Percentiles rank a stretch among this genome's conserved stretches.
phyloP scores from a whole-genome alignment of 2,888 invertebrate genomes.

The Patella pellucida region DNA sequence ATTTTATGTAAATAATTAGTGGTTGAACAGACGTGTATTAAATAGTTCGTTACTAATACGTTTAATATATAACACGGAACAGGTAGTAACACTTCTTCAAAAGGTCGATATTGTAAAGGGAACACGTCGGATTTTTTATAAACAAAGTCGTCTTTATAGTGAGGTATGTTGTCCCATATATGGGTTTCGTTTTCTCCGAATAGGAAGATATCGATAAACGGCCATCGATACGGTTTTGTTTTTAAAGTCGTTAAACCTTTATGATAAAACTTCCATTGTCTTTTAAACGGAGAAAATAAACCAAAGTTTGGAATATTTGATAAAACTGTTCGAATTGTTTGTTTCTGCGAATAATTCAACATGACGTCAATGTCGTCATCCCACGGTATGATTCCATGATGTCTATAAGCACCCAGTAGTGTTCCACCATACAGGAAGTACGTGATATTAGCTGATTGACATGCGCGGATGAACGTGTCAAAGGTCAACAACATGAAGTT shows the following conservation, averaged over 20 bases:
- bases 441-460: slow-evolving; percentile 28
- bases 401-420: slow-evolving; percentile 48
- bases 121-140: slow-evolving; percentile 32
- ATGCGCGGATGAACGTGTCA: slow-evolving; percentile 32
- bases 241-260: slow-evolving; percentile 31
- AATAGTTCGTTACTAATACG: slow-evolving; percentile 23
- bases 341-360: slow-evolving; percentile 34
- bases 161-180: slow-evolving; percentile 37
- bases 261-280: slow-evolving; percentile 53
- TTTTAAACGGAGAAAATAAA: slow-evolving; percentile 27
- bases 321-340: slow-evolving; percentile 25
- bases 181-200: slow-evolving; percentile 50
- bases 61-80: slow-evolving; percentile 34
- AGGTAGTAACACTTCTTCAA: slow-evolving; percentile 32
- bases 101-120: slow-evolving; percentile 36
- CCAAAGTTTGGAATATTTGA: slow-evolving; percentile 32
- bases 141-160: slow-evolving; percentile 25
- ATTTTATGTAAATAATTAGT: slow-evolving; percentile 35
- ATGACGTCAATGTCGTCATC: slow-evolving; percentile 56
- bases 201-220: slow-evolving; percentile 59
- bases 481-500: slow-evolving; percentile 31
- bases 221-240: slow-evolving; percentile 48
- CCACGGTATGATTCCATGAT: slow-evolving; percentile 53
- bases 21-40: slow-evolving; percentile 29
- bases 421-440: slow-evolving; percentile 51